Conservation (phyloP, 1,140 invertebrate genomes). For the Oscheius sp. region DNA sequence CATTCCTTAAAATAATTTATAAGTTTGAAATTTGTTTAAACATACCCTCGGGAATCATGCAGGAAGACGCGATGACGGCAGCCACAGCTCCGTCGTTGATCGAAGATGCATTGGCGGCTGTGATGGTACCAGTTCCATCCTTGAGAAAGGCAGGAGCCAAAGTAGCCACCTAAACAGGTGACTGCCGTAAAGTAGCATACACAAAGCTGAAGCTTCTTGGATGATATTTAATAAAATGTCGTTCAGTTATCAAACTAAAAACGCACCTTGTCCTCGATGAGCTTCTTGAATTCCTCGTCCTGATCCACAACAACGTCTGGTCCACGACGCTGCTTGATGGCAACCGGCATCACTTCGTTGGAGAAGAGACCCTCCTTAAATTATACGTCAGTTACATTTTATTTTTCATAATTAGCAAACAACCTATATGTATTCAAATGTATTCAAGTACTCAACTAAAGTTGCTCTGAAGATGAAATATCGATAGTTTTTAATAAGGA, state of each 20-base stretch:
- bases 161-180: conserved; percentile 83
- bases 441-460: too few relatives aligned
- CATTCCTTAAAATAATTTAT: neutral
- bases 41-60: neutral
- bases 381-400: neutral
- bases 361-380: neutral
- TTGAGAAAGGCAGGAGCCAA: conserved; percentile 50
- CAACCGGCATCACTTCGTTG: conserved; percentile 81
- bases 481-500: too few relatives aligned
- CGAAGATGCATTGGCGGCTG: conserved; percentile 95
- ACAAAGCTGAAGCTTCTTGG: too few relatives aligned
- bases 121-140: conserved; percentile 80
- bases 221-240: neutral
- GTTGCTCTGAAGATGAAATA: too few relatives aligned
- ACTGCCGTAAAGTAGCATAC: too few relatives aligned
- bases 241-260: neutral
- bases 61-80: conserved; percentile 68
- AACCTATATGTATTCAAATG: too few relatives aligned
- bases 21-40: neutral
- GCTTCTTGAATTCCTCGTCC: conserved; percentile 84
- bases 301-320: conserved; percentile 66
- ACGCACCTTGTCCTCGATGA: conserved; percentile 62
- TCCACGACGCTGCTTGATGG: conserved; percentile 73
- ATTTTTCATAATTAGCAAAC: neutral
- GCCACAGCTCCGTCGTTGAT: conserved; percentile 95